Percentiles rank a stretch among this genome's conserved stretches.
Evolutionary conservation across 2,888 invertebrate species (phyloP).

Genomic region (Cenopis cana): DNA sequence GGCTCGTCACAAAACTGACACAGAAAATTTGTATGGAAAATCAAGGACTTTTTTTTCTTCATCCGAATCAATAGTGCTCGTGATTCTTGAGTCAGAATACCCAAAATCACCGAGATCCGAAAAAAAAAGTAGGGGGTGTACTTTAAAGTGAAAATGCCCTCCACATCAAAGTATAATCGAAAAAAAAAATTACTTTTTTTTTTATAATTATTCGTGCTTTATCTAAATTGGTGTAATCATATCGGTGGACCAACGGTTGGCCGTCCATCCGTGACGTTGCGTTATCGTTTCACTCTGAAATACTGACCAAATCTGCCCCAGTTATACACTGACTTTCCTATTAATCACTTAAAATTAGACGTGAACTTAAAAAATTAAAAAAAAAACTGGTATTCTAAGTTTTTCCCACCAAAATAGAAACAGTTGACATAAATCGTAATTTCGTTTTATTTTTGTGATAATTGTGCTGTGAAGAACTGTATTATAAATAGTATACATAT

Average conservation of each 20-base stretch:
- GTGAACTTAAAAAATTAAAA: neutral
- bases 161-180: too few relatives aligned
- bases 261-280: conserved; percentile 57
- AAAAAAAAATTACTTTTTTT: neutral
- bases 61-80: too few relatives aligned
- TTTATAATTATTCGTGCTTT: conserved; percentile 10
- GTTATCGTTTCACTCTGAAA: conserved; percentile 52
- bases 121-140: too few relatives aligned
- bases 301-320: conserved; percentile 42
- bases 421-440: too few relatives aligned
- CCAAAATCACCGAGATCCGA: too few relatives aligned
- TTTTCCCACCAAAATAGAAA: too few relatives aligned
- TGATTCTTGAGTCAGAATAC: too few relatives aligned
- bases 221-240: conserved; percentile 8
- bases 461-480: neutral
- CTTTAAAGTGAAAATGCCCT: too few relatives aligned
- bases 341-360: conserved; percentile 6
- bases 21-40: too few relatives aligned
- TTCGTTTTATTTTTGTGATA: too few relatives aligned
- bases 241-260: conserved; percentile 53
- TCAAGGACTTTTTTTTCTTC: too few relatives aligned
- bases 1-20: too few relatives aligned
- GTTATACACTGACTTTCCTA: conserved; percentile 16
- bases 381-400: neutral
- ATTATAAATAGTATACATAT: conserved; percentile 13